These are phyloP conservation scores for Cryptophagus acutangulus DNA, from an alignment of 2,888 invertebrate species.

Conservation along the genomic window DNA sequence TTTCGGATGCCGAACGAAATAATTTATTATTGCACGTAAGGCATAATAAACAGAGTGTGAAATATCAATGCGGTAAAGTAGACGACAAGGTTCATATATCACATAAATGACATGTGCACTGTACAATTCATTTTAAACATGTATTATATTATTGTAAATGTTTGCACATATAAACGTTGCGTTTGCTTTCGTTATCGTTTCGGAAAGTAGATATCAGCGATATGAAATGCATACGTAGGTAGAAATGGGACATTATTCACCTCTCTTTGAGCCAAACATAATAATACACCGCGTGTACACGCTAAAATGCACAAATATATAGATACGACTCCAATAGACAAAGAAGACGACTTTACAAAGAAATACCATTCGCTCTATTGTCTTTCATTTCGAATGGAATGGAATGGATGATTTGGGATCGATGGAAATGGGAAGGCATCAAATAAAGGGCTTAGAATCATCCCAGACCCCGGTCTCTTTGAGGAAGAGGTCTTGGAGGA, in stretches of 20 bases:
- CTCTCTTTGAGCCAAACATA: constrained; percentile 15
- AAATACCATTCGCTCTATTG: too few species aligned
- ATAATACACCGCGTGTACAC: constrained; percentile 13
- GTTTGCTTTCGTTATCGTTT: constrained; percentile 32
- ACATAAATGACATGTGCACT: constrained; percentile 11
- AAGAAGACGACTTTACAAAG: not conserved
- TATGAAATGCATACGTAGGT: constrained; percentile 28
- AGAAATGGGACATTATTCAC: constrained; percentile 21
- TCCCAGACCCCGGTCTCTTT: too few species aligned
- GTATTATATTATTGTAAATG: constrained; percentile 29
- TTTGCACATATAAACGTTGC: constrained; percentile 29
- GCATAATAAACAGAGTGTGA: too few species aligned
- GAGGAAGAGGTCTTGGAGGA: too few species aligned
- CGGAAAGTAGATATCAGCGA: constrained; percentile 36
- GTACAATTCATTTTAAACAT: constrained; percentile 30
- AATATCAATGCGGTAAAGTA: too few species aligned
- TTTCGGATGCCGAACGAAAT: too few species aligned
- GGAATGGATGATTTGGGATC: too few species aligned
- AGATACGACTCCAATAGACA: constrained; percentile 9
- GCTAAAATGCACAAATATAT: constrained; percentile 26
- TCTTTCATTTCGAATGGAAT: too few species aligned
- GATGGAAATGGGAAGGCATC: too few species aligned
- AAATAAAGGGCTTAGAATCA: too few species aligned
- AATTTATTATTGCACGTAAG: too few species aligned
- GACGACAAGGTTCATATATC: too few species aligned